A percentile compares a stretch with the other conserved stretches of the same genome.
Evolutionary conservation across 2,888 invertebrate species (phyloP).

Genomic region (Drosophila incognita): DNA sequence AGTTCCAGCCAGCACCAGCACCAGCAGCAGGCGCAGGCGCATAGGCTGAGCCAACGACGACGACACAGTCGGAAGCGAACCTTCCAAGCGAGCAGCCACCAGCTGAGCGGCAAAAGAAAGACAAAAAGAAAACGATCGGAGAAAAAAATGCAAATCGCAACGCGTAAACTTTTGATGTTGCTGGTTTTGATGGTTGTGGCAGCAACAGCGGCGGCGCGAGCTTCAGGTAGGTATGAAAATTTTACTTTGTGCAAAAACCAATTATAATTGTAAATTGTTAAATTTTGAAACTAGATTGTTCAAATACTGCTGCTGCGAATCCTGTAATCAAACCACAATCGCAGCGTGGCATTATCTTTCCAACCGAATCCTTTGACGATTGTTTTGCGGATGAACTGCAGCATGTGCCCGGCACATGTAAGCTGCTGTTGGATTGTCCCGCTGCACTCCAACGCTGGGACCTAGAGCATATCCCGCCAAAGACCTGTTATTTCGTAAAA

Average conservation of each 20-base stretch:
- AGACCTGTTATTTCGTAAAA: conserved; percentile 80
- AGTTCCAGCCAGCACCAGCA: background rate
- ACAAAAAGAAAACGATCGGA: background rate
- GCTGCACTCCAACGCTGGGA: conserved; percentile 67
- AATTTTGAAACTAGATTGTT: background rate
- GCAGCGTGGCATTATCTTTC: conserved; percentile 69
- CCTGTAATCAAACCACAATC: conserved; percentile 62
- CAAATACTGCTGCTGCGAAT: conserved; percentile 35
- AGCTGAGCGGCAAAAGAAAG: conserved; percentile 2
- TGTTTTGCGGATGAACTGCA: conserved; percentile 63
- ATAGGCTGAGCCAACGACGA: conserved; percentile 2
- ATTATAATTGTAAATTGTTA: background rate
- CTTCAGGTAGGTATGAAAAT: conserved; percentile 12
- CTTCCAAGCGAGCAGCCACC: conserved; percentile 35
- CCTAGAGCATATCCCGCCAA: conserved; percentile 56
- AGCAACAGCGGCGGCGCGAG: background rate
- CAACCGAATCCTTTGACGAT: conserved; percentile 65
- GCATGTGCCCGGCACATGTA: conserved; percentile 61
- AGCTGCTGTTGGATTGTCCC: conserved; percentile 67
- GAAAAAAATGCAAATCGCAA: conserved; percentile 12
- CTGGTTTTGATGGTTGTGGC: conserved; percentile 8
- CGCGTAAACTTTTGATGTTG: conserved; percentile 3
- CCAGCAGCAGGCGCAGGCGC: conserved; percentile 26
- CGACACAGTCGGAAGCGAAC: conserved; percentile 32
- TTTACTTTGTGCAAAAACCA: background rate